Percentiles rank a stretch among this genome's conserved stretches.
Evolutionary conservation across 2,113 vertebrate species (phyloP).

Genomic region (Aleadryas rufinucha): DNA sequence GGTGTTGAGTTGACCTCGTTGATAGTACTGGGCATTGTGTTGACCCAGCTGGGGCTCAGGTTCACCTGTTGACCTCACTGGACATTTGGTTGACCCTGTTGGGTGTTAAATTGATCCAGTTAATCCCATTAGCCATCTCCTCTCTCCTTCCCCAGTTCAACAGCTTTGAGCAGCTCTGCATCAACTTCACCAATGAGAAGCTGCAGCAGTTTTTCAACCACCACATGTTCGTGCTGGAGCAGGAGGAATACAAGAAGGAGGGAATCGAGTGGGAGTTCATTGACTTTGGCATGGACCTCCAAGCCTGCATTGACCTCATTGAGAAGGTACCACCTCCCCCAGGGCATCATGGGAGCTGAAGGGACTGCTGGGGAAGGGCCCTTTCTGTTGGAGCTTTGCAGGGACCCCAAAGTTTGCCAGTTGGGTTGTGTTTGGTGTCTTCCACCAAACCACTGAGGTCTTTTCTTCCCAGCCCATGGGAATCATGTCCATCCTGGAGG

Average conservation of each 20-base stretch:
- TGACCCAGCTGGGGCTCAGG: not conserved
- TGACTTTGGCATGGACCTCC: slow-evolving; percentile 87
- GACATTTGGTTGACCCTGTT: not conserved
- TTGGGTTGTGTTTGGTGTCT: not conserved
- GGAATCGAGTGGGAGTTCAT: slow-evolving; percentile 80
- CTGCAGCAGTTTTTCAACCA: slow-evolving; percentile 85
- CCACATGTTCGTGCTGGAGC: slow-evolving; percentile 84
- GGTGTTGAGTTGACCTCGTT: not conserved
- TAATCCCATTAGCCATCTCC: not conserved
- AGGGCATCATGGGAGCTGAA: rapidly evolving
- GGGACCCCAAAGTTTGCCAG: not conserved
- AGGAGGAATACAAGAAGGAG: slow-evolving; percentile 80
- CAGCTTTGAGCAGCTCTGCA: slow-evolving; percentile 84
- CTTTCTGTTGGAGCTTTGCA: not conserved
- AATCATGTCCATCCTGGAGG: slow-evolving; percentile 74
- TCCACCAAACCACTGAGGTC: not conserved
- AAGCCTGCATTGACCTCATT: slow-evolving; percentile 88
- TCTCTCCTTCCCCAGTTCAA: slow-evolving; percentile 64
- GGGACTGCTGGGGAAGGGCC: not conserved
- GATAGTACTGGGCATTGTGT: not conserved
- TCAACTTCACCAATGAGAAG: slow-evolving; percentile 84
- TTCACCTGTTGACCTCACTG: not conserved
- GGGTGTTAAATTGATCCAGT: not conserved
- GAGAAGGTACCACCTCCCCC: slow-evolving; percentile 73
- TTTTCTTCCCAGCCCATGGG: slow-evolving; percentile 65